Evolutionary conservation across 2,113 vertebrate species (phyloP).

Genomic region (Tetrax tetrax): DNA sequence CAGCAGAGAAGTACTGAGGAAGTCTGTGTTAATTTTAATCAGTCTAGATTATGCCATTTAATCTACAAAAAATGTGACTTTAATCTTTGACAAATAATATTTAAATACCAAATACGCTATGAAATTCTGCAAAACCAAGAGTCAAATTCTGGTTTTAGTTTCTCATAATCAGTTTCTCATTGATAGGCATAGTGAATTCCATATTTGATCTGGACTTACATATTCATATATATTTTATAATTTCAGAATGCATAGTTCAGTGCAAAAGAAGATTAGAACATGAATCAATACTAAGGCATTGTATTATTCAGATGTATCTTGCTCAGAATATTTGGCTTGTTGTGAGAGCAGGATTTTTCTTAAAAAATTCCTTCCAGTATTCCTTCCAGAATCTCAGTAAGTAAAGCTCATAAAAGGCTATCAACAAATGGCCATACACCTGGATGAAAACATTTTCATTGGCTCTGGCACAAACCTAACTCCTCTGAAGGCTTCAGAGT

Average conservation of each 20-base stretch:
- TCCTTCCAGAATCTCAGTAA: slow-evolving; percentile 2
- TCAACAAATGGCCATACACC: slow-evolving; percentile 18
- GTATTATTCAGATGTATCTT: background rate
- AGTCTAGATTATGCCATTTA: background rate
- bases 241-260: background rate
- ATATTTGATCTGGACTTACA: background rate
- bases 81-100: background rate
- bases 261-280: slow-evolving; percentile 43
- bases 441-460: slow-evolving; percentile 43
- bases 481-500: slow-evolving; percentile 47
- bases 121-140: background rate
- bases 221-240: background rate
- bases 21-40: background rate
- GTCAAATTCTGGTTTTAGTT: background rate
- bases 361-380: slow-evolving; percentile 20
- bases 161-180: background rate
- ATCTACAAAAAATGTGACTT: background rate
- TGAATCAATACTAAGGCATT: background rate
- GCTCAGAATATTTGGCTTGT: background rate
- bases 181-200: background rate
- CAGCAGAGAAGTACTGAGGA: background rate
- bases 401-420: background rate
- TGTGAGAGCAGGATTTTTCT: background rate
- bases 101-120: background rate
- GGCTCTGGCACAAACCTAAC: slow-evolving; percentile 15